These are phyloP conservation scores for Helogale parvula DNA, from an alignment of 2,113 vertebrate genomes.

Conservation along the genomic window DNA sequence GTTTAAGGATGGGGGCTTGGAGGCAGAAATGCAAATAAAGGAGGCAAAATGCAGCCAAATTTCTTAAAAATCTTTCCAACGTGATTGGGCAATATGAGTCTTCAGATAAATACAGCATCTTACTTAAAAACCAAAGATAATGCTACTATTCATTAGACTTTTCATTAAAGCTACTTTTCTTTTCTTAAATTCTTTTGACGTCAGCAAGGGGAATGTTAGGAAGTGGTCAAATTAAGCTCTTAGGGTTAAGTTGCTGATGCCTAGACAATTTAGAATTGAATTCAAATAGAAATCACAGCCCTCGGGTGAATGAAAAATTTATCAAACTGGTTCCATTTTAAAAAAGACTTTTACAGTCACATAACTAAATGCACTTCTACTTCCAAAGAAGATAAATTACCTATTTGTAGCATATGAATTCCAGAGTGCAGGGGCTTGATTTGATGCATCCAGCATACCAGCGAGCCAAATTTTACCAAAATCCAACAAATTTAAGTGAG, in stretches of 20 bases:
- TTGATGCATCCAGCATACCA: constrained; percentile 11
- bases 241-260: constrained; percentile 49
- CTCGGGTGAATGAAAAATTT: not conserved
- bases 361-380: constrained; percentile 42
- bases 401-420: constrained; percentile 37
- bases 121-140: constrained; percentile 53
- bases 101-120: constrained; percentile 53
- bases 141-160: constrained; percentile 44
- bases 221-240: constrained; percentile 48
- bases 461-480: constrained; percentile 37
- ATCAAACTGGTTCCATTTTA: constrained; percentile 42
- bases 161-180: constrained; percentile 50
- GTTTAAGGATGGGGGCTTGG: not conserved
- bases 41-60: constrained; percentile 38
- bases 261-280: constrained; percentile 60
- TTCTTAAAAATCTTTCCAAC: constrained; percentile 48
- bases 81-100: constrained; percentile 41
- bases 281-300: constrained; percentile 65
- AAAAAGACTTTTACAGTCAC: constrained; percentile 29
- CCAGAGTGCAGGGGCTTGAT: not conserved
- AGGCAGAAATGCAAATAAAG: constrained; percentile 53
- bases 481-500: constrained; percentile 41
- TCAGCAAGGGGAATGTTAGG: constrained; percentile 46
- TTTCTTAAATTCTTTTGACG: constrained; percentile 62
- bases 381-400: constrained; percentile 52